Conservation (phyloP, 1,140 invertebrate genomes). For the Heterodera carotae region DNA sequence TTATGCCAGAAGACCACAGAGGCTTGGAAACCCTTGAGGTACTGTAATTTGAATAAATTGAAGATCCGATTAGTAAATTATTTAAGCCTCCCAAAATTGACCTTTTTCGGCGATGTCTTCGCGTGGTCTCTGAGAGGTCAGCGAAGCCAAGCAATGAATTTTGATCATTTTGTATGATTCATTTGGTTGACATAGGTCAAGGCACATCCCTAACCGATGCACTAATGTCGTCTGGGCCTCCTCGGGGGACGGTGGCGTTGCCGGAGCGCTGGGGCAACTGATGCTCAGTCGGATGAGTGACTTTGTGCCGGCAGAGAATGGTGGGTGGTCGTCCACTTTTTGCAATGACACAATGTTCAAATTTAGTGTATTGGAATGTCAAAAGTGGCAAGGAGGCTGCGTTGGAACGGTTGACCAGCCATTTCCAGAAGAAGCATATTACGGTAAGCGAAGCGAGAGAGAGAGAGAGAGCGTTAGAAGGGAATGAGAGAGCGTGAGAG, state of each 20-base stretch:
- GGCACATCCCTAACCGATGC: constrained; percentile 2
- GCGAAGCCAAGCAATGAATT: too few species aligned
- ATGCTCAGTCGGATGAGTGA: constrained; percentile 26
- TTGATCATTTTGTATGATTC: not conserved
- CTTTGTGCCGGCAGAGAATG: constrained; percentile 25
- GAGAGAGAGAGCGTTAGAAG: too few species aligned
- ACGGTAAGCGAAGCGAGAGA: not conserved
- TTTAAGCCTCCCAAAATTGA: not conserved
- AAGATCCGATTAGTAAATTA: not conserved
- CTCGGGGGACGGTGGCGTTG: not conserved
- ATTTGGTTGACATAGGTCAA: constrained; percentile 15
- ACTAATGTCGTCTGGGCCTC: constrained; percentile 20
- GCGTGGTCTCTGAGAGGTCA: not conserved
- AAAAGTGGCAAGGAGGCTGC: constrained; percentile 11
- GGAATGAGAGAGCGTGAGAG: too few species aligned
- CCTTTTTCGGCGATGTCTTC: constrained; percentile 16
- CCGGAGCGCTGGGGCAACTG: constrained; percentile 14
- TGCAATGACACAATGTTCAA: not conserved
- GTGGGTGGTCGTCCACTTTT: not conserved
- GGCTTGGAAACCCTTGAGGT: not conserved
- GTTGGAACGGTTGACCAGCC: constrained; percentile 24
- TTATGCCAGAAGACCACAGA: not conserved
- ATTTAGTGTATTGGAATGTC: constrained; percentile 14
- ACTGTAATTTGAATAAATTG: not conserved
- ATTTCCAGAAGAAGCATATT: constrained; percentile 28